Evolutionary conservation across 2,888 invertebrate species (phyloP).

Genomic region (Argynnis bischoffii): DNA sequence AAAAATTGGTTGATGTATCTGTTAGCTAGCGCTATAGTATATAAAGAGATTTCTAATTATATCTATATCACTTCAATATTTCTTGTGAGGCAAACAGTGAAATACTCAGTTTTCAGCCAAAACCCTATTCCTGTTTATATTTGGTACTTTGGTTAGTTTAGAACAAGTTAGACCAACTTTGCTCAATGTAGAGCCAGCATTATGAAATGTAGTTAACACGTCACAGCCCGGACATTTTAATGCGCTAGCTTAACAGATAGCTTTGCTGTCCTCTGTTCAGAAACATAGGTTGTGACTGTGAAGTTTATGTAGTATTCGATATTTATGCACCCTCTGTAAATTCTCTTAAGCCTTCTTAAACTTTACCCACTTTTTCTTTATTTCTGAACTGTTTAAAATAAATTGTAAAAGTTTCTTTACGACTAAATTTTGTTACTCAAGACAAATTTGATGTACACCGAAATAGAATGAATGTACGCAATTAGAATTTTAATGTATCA

Average conservation of each 20-base stretch:
- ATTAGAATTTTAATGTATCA: no score
- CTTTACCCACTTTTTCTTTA: neutral
- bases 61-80: no score
- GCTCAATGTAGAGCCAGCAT: neutral
- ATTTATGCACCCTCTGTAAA: neutral
- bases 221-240: constrained; percentile 20
- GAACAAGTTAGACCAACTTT: constrained; percentile 2
- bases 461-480: no score
- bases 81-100: no score
- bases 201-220: constrained; percentile 22
- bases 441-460: no score
- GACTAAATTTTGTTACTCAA: no score
- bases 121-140: neutral
- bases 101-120: neutral
- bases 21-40: no score
- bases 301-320: constrained; percentile 1
- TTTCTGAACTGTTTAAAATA: no score
- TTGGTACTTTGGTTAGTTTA: constrained; percentile 1
- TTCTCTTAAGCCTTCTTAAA: no score
- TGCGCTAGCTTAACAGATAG: constrained; percentile 18
- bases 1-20: no score
- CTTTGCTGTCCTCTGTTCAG: constrained; percentile 11
- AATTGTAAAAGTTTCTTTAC: no score
- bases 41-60: no score
- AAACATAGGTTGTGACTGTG: constrained; percentile 16